Evolutionary conservation across 1,140 invertebrate species (phyloP).

Genomic region (Zaprionus gabonicus): DNA sequence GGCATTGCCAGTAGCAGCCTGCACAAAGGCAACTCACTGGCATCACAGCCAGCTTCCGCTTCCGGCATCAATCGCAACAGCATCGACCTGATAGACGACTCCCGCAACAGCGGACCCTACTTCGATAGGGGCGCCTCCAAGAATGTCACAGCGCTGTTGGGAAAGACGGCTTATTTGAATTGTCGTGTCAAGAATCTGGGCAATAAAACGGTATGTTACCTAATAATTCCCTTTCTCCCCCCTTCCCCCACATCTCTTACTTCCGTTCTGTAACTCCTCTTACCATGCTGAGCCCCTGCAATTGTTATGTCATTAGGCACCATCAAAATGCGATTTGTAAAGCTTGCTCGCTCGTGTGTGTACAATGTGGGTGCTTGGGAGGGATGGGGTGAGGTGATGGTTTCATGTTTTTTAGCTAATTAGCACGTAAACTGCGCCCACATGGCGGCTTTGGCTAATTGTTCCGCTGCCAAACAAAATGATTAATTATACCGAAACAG

Average conservation of each 20-base stretch:
- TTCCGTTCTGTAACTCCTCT: background rate
- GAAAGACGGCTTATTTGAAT: slow-evolving; percentile 93
- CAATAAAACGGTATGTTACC: slow-evolving; percentile 91
- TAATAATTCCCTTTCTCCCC: background rate
- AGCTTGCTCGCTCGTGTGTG: slow-evolving; percentile 2
- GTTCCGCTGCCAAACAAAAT: slow-evolving; percentile 79
- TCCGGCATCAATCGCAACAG: slow-evolving; percentile 73
- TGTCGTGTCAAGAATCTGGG: slow-evolving; percentile 94
- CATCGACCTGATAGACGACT: slow-evolving; percentile 75
- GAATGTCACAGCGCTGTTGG: slow-evolving; percentile 91
- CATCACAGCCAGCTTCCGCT: slow-evolving; percentile 37
- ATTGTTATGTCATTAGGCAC: slow-evolving; percentile 45
- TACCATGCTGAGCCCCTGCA: background rate
- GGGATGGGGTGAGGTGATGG: slow-evolving; percentile 11
- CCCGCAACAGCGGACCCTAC: slow-evolving; percentile 79
- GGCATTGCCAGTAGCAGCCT: slow-evolving; percentile 69
- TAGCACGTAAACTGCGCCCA: slow-evolving; percentile 75
- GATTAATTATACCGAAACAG: slow-evolving; percentile 82
- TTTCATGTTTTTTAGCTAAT: slow-evolving; percentile 63
- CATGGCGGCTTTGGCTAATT: slow-evolving; percentile 70
- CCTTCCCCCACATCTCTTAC: background rate
- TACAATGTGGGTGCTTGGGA: background rate
- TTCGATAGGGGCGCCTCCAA: slow-evolving; percentile 82
- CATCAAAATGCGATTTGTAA: slow-evolving; percentile 73
- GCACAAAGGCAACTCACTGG: slow-evolving; percentile 66